Evolutionary conservation across 2,797 vertebrate species (phyloP).

Genomic region (Ciconia nigra): DNA sequence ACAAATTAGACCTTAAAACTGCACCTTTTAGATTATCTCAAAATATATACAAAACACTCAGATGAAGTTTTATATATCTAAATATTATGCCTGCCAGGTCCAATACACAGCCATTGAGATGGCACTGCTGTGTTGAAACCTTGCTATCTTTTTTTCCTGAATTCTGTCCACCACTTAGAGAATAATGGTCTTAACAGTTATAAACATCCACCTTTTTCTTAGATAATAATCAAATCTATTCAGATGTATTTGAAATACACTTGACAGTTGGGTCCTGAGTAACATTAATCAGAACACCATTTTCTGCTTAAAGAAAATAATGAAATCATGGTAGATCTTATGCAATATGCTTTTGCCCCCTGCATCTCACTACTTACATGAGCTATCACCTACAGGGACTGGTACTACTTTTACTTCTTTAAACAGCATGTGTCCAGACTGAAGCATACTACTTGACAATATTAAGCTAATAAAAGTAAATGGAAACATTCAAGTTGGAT

Average conservation of each 20-base stretch:
- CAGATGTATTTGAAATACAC: not conserved
- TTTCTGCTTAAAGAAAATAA: not conserved
- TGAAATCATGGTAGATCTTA: not conserved
- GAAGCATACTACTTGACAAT: not conserved
- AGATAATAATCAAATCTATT: not conserved
- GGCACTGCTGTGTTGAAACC: not conserved
- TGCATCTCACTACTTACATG: not conserved
- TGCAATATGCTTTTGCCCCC: not conserved
- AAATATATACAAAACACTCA: not conserved
- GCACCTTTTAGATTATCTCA: not conserved
- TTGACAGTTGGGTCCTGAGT: not conserved
- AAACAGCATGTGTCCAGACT: not conserved
- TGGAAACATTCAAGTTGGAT: not conserved
- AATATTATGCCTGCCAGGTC: not conserved
- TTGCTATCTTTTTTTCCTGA: not conserved
- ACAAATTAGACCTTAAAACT: not conserved
- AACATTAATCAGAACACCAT: not conserved
- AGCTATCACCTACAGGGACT: not conserved
- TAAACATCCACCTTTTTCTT: not conserved
- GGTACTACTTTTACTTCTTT: not conserved
- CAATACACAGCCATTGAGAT: not conserved
- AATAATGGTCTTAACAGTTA: not conserved
- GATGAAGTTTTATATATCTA: not conserved
- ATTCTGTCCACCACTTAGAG: not conserved
- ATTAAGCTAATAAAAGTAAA: not conserved